These are phyloP conservation scores for Lampris megalopsis DNA, from an alignment of 2,113 vertebrate genomes.

Conservation along the genomic window DNA sequence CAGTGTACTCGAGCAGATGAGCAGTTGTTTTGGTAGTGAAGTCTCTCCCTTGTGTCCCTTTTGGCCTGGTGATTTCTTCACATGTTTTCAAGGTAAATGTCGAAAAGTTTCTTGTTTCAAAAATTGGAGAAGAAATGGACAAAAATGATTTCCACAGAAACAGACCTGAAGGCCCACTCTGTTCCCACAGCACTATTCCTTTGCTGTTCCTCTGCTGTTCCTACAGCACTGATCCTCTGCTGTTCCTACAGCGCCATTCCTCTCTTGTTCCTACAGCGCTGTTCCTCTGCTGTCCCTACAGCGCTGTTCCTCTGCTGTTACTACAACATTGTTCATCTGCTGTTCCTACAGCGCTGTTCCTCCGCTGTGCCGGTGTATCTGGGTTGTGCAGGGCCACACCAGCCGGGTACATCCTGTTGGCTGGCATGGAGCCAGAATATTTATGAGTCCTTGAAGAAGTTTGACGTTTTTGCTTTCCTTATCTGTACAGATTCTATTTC, in stretches of 20 bases:
- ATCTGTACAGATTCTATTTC: not conserved
- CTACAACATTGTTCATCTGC: too few relatives aligned
- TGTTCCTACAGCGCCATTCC: too few relatives aligned
- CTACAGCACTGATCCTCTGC: too few relatives aligned
- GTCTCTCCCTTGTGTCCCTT: too few relatives aligned
- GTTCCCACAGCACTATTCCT: constrained; percentile 24
- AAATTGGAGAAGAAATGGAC: not conserved
- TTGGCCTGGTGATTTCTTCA: not conserved
- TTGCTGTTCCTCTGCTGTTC: not conserved
- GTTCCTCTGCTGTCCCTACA: too few relatives aligned
- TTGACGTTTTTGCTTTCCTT: not conserved
- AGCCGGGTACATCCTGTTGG: constrained; percentile 30
- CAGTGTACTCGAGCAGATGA: not conserved
- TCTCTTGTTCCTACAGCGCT: too few relatives aligned
- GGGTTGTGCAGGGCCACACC: constrained; percentile 39
- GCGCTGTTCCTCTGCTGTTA: too few relatives aligned
- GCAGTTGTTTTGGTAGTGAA: not conserved
- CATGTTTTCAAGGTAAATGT: not conserved
- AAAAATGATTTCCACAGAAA: constrained; percentile 2
- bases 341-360: constrained; percentile 24
- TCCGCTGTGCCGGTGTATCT: too few relatives aligned
- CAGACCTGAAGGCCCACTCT: constrained; percentile 1
- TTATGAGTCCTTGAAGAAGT: constrained; percentile 43
- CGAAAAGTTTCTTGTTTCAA: constrained; percentile 8
- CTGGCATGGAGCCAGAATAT: constrained; percentile 39